These are phyloP conservation scores for Periplaneta americana DNA, from an alignment of 1,140 invertebrate genomes.

Conservation along the genomic window DNA sequence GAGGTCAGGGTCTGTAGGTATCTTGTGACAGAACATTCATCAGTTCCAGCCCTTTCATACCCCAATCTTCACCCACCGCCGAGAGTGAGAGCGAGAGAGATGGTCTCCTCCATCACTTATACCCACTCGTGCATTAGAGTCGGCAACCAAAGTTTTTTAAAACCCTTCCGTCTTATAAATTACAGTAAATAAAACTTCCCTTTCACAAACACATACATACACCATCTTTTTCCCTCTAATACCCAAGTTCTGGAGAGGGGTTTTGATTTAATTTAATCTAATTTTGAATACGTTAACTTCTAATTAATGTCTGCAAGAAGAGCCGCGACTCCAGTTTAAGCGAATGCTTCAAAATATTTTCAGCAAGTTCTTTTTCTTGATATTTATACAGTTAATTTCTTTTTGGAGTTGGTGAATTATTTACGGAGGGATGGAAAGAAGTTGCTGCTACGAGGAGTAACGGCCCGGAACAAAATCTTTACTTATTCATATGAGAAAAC, in stretches of 20 bases:
- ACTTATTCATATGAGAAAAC: not conserved
- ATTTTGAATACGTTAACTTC: not conserved
- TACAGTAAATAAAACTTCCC: not conserved
- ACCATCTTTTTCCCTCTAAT: not conserved
- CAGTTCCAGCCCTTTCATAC: not conserved
- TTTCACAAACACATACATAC: not conserved
- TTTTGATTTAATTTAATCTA: not conserved
- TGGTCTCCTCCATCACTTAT: not conserved
- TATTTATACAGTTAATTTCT: not conserved
- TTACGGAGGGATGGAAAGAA: not conserved
- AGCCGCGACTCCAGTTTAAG: not conserved
- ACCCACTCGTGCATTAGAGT: not conserved
- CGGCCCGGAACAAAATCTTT: not conserved
- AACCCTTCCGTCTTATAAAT: not conserved
- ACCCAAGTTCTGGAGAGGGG: not conserved
- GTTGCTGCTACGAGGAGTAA: not conserved
- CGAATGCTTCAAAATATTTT: not conserved
- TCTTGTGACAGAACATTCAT: not conserved
- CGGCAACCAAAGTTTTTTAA: not conserved
- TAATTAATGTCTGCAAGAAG: not conserved
- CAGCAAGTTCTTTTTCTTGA: not conserved
- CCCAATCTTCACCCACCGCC: not conserved
- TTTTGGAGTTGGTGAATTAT: not conserved
- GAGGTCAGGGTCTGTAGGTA: not conserved
- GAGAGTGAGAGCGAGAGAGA: too few relatives aligned